Evolutionary conservation across 2,888 invertebrate genomes (phyloP).

Genomic region (Cosmopolites sordidus): DNA sequence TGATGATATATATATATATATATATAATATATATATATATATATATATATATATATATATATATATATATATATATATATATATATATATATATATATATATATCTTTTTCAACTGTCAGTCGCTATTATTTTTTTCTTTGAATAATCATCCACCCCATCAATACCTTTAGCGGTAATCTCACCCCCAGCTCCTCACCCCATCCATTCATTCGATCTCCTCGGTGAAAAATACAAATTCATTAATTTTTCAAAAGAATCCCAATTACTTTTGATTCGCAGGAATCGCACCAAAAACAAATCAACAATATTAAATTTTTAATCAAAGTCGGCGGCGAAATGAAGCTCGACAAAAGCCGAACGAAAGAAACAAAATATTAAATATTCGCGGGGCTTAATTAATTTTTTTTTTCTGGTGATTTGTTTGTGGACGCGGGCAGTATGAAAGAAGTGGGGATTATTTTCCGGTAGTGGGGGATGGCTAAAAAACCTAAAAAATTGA

Average conservation of each 20-base stretch:
- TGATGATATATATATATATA: too few relatives aligned
- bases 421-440: not conserved
- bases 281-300: conserved; percentile 36
- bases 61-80: too few relatives aligned
- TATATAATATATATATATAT: too few relatives aligned
- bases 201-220: not conserved
- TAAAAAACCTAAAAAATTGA: too few relatives aligned
- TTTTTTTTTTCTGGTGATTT: conserved; percentile 7
- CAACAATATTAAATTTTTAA: conserved; percentile 46
- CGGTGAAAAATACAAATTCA: conserved; percentile 18
- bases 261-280: conserved; percentile 18
- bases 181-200: too few relatives aligned
- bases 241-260: conserved; percentile 23
- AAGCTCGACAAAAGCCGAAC: conserved; percentile 18
- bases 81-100: too few relatives aligned
- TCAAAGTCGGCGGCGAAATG: conserved; percentile 32
- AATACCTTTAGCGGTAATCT: too few relatives aligned
- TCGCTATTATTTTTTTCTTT: too few relatives aligned
- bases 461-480: too few relatives aligned
- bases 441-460: not conserved
- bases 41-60: too few relatives aligned
- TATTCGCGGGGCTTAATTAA: conserved; percentile 21
- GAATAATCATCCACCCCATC: too few relatives aligned
- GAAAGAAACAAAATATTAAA: conserved; percentile 22
- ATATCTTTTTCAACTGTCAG: too few relatives aligned